A percentile compares a stretch with the other conserved stretches of the same genome.
Evolutionary conservation across 2,113 vertebrate genomes (phyloP).

Genomic region (Cryptomyrus ogoouensis): DNA sequence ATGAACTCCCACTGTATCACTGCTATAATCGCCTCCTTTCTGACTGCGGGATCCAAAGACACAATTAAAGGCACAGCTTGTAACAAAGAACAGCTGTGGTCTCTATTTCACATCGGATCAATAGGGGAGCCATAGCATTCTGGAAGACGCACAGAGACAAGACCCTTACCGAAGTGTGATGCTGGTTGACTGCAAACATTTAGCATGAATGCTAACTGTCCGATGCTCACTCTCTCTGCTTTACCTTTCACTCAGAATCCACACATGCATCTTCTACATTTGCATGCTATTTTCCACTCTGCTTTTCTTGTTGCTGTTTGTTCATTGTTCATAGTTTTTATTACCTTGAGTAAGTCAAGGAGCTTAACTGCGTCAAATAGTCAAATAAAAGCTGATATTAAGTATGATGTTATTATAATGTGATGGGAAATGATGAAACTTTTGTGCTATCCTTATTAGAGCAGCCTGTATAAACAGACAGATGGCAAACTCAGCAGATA

Average conservation of each 20-base stretch:
- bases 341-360: neutral
- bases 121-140: neutral
- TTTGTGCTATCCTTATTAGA: neutral
- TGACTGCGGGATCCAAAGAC: neutral
- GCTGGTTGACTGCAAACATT: neutral
- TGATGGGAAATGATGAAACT: neutral
- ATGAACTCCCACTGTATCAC: neutral
- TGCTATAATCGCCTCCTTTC: neutral
- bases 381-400: neutral
- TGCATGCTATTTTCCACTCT: neutral
- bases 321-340: neutral
- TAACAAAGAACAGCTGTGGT: neutral
- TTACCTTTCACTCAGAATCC: neutral
- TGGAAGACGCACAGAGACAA: neutral
- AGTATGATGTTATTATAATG: neutral
- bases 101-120: neutral
- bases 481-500: neutral
- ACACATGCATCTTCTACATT: neutral
- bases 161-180: neutral
- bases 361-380: neutral
- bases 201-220: neutral
- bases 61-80: neutral
- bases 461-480: slow-evolving; percentile 4
- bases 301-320: neutral
- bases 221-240: neutral